A percentile compares a stretch with the other conserved stretches of the same genome.
phyloP scores from a whole-genome alignment of 2,888 invertebrate genomes.

The Tenthredo livida region DNA sequence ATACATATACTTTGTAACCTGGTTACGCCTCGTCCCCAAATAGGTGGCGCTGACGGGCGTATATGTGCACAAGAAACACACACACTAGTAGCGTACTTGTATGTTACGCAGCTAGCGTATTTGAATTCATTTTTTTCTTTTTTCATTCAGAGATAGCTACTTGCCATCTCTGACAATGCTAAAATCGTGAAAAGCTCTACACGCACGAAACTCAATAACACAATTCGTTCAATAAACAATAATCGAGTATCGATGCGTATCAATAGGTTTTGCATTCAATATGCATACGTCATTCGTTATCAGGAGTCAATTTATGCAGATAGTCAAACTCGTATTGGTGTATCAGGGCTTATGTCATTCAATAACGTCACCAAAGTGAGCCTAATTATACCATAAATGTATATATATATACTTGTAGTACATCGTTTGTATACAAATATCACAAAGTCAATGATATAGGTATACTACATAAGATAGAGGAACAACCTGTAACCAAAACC shows the following conservation, averaged over 20 bases:
- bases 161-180: not conserved
- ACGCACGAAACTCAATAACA: not conserved
- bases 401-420: not conserved
- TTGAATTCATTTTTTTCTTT: not conserved
- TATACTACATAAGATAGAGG: not conserved
- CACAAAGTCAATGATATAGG: not conserved
- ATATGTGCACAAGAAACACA: too few species aligned
- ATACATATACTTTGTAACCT: too few species aligned
- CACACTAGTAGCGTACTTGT: too few species aligned
- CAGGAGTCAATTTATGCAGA: slow-evolving; percentile 5
- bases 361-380: not conserved
- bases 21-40: too few species aligned
- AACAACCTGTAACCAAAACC: slow-evolving; percentile 40
- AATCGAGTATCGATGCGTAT: slow-evolving; percentile 8
- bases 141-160: not conserved
- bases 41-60: too few species aligned
- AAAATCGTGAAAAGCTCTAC: not conserved
- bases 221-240: slow-evolving; percentile 15
- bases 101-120: too few species aligned
- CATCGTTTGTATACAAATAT: not conserved
- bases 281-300: slow-evolving; percentile 7
- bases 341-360: not conserved
- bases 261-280: not conserved
- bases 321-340: not conserved
- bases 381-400: not conserved